Base-by-base conservation (phyloP, 2,113 vertebrate species). In the Sardina pilchardus region DNA sequence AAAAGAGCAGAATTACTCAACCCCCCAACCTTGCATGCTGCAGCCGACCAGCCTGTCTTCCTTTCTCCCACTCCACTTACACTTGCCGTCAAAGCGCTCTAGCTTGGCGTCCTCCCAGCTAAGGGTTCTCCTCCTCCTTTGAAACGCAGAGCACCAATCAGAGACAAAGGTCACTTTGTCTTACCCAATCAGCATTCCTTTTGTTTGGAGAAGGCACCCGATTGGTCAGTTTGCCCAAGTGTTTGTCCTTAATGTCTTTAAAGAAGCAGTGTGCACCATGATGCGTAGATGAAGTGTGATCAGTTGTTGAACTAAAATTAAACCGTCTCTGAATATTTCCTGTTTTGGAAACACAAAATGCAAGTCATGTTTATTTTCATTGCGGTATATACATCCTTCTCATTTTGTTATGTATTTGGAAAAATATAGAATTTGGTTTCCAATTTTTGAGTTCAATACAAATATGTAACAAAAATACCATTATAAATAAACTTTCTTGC, bases 1-100 rank as follows among this genome's bases (percentile, higher is more conserved):
- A 45, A 63, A 80, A 82, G 59, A 53, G 81, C 45, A 86, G 50
- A 81, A 83, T 8, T 67, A 86, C 56, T 81, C 36, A 75, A 83
- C 71, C 17, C 56, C 81, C 84, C 56, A 86, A 87, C 86, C 88
- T 87, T 89, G 86, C 86, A 87, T 87, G 81, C 83, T 85, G 88
- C n/a, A 36, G 78, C 42, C 75, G 21, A 59, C 82, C 81, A 75
- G 83, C 86, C 71, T 78, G 71, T 85, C 67, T 45, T 81, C 81
- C 56, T 78, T 78, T 85, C 83, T 85, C 48, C 83, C 78, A 8
- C 85, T 81, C 26, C 42, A 14, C 67, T 84, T 85, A 85, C 86
- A 88, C 81, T 82, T 84, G 53, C 86, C 82, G 83, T 67, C 86
- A 84, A 75, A 81, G 26, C 75, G 47, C 81, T 86, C 81, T 75